Conservation (phyloP, 1,140 invertebrate genomes). For the Drosophila watanabei region DNA sequence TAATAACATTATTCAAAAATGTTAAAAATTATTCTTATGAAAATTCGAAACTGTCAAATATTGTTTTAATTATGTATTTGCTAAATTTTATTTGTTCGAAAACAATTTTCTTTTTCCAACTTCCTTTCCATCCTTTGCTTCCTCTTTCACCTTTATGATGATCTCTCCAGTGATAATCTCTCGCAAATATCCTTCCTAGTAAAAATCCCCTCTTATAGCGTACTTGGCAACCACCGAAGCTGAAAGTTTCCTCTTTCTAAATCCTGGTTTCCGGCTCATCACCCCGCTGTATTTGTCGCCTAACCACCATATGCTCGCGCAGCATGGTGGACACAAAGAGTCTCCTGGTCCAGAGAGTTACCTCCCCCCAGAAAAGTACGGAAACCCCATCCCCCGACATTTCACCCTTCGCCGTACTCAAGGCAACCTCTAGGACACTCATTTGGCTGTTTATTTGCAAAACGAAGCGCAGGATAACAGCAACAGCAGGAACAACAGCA, state of each 20-base stretch:
- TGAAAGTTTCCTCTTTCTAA: constrained; percentile 31
- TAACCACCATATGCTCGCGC: constrained; percentile 61
- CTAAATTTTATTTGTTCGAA: background rate
- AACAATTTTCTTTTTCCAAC: background rate
- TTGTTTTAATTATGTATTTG: background rate
- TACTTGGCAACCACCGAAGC: constrained; percentile 4
- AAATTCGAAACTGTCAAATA: background rate
- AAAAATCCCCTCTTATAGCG: constrained; percentile 5
- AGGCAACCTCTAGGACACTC: constrained; percentile 75
- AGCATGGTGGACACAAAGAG: constrained; percentile 22
- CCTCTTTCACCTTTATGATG: background rate
- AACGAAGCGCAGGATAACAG: constrained; percentile 78
- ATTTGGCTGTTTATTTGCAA: constrained; percentile 83
- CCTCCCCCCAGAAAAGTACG: background rate
- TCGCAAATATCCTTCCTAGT: background rate
- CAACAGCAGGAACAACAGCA: constrained; percentile 59
- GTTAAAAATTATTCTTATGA: background rate
- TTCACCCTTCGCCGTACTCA: constrained; percentile 21
- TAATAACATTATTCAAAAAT: background rate
- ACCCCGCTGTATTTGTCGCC: constrained; percentile 27
- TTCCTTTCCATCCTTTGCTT: background rate
- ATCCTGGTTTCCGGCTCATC: constrained; percentile 43
- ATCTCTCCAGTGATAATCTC: constrained; percentile 18
- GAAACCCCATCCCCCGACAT: background rate
- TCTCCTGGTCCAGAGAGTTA: constrained; percentile 5